Conservation (phyloP, 2,797 vertebrate genomes). For the Peromyscus melanophrys region DNA sequence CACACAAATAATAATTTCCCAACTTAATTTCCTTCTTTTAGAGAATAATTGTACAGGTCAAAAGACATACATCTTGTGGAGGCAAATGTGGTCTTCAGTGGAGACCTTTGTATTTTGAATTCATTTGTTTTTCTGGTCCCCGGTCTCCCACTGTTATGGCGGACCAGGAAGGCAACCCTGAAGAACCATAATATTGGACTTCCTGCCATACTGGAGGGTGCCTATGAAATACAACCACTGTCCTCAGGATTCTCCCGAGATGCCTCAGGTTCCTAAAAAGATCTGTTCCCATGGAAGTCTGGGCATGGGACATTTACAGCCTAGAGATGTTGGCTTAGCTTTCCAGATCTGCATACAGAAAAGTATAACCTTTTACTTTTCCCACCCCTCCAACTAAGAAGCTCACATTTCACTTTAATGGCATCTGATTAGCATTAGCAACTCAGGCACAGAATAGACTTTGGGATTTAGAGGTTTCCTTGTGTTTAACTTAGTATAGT, state of each 20-base stretch:
- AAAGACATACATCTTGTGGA: background rate
- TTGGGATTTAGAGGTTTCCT: background rate
- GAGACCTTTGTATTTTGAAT: background rate
- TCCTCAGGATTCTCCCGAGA: background rate
- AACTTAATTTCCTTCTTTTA: background rate
- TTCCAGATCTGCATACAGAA: background rate
- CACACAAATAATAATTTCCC: background rate
- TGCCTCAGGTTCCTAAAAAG: background rate
- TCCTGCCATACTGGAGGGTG: rapidly evolving
- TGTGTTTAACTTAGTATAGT: background rate
- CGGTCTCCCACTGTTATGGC: background rate
- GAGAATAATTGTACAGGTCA: background rate
- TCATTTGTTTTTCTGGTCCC: background rate
- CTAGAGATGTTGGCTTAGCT: background rate
- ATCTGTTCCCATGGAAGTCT: background rate
- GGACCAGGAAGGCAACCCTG: background rate
- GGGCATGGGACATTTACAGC: background rate
- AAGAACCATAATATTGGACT: background rate
- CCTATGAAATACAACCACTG: background rate
- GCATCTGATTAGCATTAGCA: slow-evolving; percentile 1
- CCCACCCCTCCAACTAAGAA: background rate
- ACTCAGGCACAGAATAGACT: slow-evolving; percentile 15
- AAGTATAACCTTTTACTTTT: background rate
- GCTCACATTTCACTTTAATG: background rate
- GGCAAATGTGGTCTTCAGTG: background rate